Conservation (phyloP, 2,797 vertebrate species). For the Periparus ater region DNA sequence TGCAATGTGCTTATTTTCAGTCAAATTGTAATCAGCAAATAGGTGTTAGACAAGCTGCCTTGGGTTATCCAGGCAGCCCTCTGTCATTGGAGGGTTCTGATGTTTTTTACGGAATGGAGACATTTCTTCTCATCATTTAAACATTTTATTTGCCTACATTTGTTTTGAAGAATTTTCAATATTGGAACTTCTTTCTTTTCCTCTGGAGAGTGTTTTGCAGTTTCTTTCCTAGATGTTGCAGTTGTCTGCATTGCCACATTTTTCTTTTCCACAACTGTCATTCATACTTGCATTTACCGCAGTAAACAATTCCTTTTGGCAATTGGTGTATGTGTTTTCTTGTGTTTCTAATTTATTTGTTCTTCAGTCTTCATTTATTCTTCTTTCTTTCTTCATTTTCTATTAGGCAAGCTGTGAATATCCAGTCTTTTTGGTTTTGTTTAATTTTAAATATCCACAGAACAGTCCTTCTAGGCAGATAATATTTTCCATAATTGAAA, state of each 20-base stretch:
- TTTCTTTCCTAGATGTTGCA: not conserved
- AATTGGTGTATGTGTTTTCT: not conserved
- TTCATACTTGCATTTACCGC: not conserved
- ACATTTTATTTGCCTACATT: not conserved
- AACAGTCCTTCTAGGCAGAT: not conserved
- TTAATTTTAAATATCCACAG: not conserved
- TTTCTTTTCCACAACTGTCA: rapidly evolving
- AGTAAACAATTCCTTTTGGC: not conserved
- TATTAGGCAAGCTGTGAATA: not conserved
- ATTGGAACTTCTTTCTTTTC: not conserved
- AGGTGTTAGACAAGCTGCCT: not conserved
- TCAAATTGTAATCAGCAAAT: not conserved
- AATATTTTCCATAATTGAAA: not conserved
- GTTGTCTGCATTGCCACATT: not conserved
- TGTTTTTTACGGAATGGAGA: not conserved
- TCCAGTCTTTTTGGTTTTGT: not conserved
- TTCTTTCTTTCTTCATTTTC: not conserved
- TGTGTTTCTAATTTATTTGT: not conserved
- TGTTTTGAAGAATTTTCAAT: not conserved
- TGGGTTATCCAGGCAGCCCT: not conserved
- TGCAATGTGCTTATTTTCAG: not conserved
- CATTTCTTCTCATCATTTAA: not conserved
- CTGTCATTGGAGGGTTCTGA: not conserved
- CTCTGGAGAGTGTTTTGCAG: not conserved
- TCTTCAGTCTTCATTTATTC: not conserved